phyloP scores from a whole-genome alignment of 1,140 invertebrate species.

The Pogonomyrmex barbatus region DNA sequence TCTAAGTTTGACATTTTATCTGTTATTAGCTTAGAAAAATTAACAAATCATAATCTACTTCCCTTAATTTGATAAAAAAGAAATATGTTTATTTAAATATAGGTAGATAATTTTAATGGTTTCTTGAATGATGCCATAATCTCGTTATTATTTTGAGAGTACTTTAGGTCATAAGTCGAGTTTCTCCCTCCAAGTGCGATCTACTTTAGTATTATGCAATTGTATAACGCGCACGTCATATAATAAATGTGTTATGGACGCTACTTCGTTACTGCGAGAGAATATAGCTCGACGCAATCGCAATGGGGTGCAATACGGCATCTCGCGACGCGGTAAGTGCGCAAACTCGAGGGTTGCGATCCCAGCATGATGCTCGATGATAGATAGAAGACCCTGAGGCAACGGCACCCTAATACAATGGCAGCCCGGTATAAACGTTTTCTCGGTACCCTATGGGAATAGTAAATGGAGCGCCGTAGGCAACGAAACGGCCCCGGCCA shows the following conservation, averaged over 20 bases:
- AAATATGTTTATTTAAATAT: neutral
- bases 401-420: constrained; percentile 71
- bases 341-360: constrained; percentile 71
- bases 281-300: constrained; percentile 52
- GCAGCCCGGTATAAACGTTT: constrained; percentile 38
- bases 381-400: constrained; percentile 75
- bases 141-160: neutral
- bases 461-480: constrained; percentile 64
- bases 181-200: neutral
- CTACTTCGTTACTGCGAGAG: constrained; percentile 50
- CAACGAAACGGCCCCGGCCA: constrained; percentile 45
- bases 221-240: constrained; percentile 38
- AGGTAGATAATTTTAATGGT: neutral
- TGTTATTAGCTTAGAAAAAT: too few relatives aligned
- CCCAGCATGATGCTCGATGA: constrained; percentile 76
- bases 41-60: neutral
- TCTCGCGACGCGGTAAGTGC: constrained; percentile 59
- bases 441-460: constrained; percentile 65
- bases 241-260: constrained; percentile 63
- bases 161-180: neutral
- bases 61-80: neutral
- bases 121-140: neutral
- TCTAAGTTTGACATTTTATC: too few relatives aligned
- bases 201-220: constrained; percentile 52
- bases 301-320: constrained; percentile 56